Evolutionary conservation across 2,797 vertebrate genomes (phyloP), one percentile per base, ranked within the genome.

Genomic region (Danio tinwini): DNA sequence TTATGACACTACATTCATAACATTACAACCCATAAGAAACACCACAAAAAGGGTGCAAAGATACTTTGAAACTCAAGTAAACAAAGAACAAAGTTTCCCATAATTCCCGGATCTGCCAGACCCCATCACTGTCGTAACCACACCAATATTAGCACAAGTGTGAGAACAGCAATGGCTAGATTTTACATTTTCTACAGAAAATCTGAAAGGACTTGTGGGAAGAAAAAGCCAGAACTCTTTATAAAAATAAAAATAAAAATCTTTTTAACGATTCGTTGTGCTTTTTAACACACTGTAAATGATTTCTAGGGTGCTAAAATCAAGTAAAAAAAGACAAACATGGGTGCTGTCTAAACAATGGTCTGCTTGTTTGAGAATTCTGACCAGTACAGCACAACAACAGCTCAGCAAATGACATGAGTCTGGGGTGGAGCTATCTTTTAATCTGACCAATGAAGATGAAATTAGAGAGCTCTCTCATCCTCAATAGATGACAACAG

Each of bases 51-150:
- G 1, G 19, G 2, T 5, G 2, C 19, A 49, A 37, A 37, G 65
- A 50, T 14, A 68, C n/a, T 29, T 37, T 7, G 8, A 68, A n/a
- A 29, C 45, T 49, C 64, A 49, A 37, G 13, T 67, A 49, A 67
- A 49, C 45, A 29, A 64, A 64, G 62, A 64, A 45, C 62, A 64
- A 67, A 67, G 13, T 9, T 49, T 19, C 44, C 44, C 12, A 29
- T 21, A 47, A 47, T 21, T 12, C 19, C 11, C 4, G 10, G 13
- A 13, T 67, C 19, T 8, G 19, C 7, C 19, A 64, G 11, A 5
- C 42, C 37, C 12, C 56, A 59, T 59, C 21, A n/a, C 37, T 62
- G 37, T 14, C 9, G 8, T 37, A 68, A 37, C 65, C 65, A 50
- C 65, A 50, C 8, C 65, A 49, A 50, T 68, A 68, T 67, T 49